Evolutionary conservation across 2,888 invertebrate genomes (phyloP), one percentile per base, ranked within the genome.

Genomic region (Gortyna flavago): DNA sequence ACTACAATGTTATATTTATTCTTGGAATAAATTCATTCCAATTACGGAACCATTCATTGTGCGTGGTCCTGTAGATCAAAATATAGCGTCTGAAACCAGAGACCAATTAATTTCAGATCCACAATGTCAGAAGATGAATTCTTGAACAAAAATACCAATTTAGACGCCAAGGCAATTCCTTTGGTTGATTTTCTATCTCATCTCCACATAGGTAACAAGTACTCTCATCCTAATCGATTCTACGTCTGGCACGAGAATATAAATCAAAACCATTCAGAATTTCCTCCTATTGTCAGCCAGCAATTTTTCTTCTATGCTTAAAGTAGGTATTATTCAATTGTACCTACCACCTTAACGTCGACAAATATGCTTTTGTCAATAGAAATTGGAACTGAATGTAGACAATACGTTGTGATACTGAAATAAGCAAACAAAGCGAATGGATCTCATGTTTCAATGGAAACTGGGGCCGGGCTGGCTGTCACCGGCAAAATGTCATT

Each of bases 391-490:
- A 72, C 74, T 29, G 66, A 72, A 71, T 72, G 51, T 81, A 85
- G 78, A 81, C 85, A 87, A 87, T 87, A 61, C 54, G 54, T 59
- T 75, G 76, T 66, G 79, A 85, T 87, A 85, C 79, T 77, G 64
- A 85, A 85, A 81, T 85, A 79, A 85, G 62, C 67, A 87, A 87
- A 87, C 79, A 82, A 87, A 79, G 72, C 68, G 9, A 76, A 82
- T 77, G 61, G 74, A 77, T 87, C 75, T 86, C 79, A 44, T 77
- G 72, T 87, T 77, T 87, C 82, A 73, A 82, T 75, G 32, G 68
- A 73, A 35, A 64, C 75, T 69, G 72, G 72, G 66, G 75, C 48
- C 32, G 61, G n/a, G 48, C 35, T 69, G 68, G 29, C 72, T 71
- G 79, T 48, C 75, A 87, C 32, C 51, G 66, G 72, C 73, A 85